Conservation (phyloP, 2,888 invertebrate genomes). For the Parnassius apollo region DNA sequence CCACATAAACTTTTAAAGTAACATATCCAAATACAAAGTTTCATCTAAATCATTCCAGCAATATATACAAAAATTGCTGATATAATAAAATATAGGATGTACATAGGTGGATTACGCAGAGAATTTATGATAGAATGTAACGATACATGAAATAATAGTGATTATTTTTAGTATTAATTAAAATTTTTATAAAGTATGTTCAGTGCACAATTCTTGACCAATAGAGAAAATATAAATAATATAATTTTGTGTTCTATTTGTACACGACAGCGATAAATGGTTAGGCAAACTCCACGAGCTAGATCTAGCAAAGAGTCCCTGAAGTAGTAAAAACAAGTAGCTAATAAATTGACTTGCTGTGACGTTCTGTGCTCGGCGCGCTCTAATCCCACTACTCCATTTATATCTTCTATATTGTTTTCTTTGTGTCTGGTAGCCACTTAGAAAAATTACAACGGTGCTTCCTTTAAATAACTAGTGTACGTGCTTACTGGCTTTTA, state of each 20-base stretch:
- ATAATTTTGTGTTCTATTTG: slow-evolving; percentile 11
- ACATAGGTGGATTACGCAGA: no score
- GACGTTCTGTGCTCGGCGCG: slow-evolving; percentile 21
- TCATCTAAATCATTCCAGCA: no score
- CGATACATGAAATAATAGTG: no score
- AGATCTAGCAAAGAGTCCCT: slow-evolving; percentile 23
- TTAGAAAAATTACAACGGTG: slow-evolving; percentile 25
- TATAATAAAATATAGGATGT: no score
- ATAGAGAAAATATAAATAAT: slow-evolving; percentile 15
- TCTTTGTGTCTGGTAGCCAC: slow-evolving; percentile 26
- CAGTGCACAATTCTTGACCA: not conserved
- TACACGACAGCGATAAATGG: slow-evolving; percentile 24
- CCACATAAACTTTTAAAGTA: no score
- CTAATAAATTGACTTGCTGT: slow-evolving; percentile 28
- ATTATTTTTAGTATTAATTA: not conserved
- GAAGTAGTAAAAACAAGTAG: slow-evolving; percentile 28
- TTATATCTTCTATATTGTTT: slow-evolving; percentile 26
- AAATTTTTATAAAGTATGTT: not conserved
- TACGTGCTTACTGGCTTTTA: not conserved
- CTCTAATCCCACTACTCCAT: slow-evolving; percentile 26
- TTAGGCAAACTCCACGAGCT: slow-evolving; percentile 23
- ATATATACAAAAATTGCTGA: no score
- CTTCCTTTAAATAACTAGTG: slow-evolving; percentile 2
- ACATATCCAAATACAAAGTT: no score
- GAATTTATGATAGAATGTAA: no score